Base-by-base conservation (phyloP, 1,140 invertebrate species). In the Trichonephila inaurata region DNA sequence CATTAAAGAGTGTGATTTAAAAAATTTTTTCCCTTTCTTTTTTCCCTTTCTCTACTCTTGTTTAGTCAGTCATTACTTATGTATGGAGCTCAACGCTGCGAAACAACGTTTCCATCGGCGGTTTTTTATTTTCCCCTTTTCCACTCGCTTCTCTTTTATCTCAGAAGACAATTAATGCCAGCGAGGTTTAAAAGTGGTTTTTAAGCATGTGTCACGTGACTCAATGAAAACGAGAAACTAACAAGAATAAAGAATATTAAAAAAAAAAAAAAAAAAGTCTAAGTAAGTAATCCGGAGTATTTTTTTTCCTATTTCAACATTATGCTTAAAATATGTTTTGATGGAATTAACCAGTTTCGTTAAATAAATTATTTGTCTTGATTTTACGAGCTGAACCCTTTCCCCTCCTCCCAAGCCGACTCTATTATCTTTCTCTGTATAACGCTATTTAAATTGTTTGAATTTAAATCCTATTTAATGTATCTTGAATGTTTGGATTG, bases 41-140 rank as follows among this genome's bases (percentile, higher is more conserved):
- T 40, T 24, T 60, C 28, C 69, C 51, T 61, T 85, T 90, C 66
- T 81, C 33, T n/a, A 44, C n/a, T 85, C 2, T 81, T 92, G 62
- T 92, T 93, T 93, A 89, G 85, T 64, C 40, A 82, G 85, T 89
- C 92, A 93, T 93, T 93, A 93, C 72, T 93, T 93, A 93, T 93
- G 92, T 93, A 93, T 93, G 72, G 85, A 66, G 85, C 58, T 89
- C 83, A 93, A 93, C 85, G 64, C 92, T 81, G 40, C 60, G 86
- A 82, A 92, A 92, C 85, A 88, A 72, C 58, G 91, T 92, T 91
- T 86, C 82, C 82, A 18, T 28, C n/a, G 24, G 72, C 87, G 7
- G 19, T 83, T 83, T 44, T 44, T 61, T n/a, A 28, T 89, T 33
- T 18, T 28, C 14, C 62, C 69, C 69, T 51, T 87, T 58, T 14